phyloP scores from a whole-genome alignment of 2,113 vertebrate genomes.

The Leucoraja erinaceus region DNA sequence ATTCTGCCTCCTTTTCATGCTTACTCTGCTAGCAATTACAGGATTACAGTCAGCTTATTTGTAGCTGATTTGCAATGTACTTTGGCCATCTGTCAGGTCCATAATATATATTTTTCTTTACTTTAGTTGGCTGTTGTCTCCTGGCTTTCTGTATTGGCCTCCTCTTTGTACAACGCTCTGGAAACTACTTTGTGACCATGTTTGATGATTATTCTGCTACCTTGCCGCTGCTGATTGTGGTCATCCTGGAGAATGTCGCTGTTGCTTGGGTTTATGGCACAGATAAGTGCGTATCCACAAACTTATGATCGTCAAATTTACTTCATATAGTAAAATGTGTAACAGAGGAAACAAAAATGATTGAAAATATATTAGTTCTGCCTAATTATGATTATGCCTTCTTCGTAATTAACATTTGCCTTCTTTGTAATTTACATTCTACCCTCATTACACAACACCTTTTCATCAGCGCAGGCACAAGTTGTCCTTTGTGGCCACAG shows the following conservation, averaged over 20 bases:
- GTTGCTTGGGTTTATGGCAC: slow-evolving; percentile 85
- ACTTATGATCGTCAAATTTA: slow-evolving; percentile 1
- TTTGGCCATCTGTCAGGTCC: neutral
- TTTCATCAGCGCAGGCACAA: neutral
- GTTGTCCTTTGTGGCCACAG: neutral
- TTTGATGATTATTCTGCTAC: slow-evolving; percentile 97
- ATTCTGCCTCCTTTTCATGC: slow-evolving; percentile 32
- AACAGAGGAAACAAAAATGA: neutral
- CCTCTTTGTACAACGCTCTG: slow-evolving; percentile 89
- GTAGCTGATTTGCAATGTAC: neutral
- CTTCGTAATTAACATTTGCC: neutral
- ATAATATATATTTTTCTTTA: slow-evolving; percentile 45
- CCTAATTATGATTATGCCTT: neutral
- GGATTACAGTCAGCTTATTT: slow-evolving; percentile 35
- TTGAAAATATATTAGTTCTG: neutral
- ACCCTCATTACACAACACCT: neutral
- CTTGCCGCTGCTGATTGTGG: slow-evolving; percentile 83
- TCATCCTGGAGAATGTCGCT: slow-evolving; percentile 85
- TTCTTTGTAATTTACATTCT: neutral
- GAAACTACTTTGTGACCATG: slow-evolving; percentile 95
- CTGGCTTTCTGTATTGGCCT: slow-evolving; percentile 84
- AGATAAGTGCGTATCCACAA: slow-evolving; percentile 72
- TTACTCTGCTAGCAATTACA: slow-evolving; percentile 8
- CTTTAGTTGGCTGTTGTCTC: slow-evolving; percentile 77
- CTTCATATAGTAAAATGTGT: neutral